Base-by-base conservation (phyloP, 2,888 invertebrate genomes). In the Sinopyrophorus schimmeli region DNA sequence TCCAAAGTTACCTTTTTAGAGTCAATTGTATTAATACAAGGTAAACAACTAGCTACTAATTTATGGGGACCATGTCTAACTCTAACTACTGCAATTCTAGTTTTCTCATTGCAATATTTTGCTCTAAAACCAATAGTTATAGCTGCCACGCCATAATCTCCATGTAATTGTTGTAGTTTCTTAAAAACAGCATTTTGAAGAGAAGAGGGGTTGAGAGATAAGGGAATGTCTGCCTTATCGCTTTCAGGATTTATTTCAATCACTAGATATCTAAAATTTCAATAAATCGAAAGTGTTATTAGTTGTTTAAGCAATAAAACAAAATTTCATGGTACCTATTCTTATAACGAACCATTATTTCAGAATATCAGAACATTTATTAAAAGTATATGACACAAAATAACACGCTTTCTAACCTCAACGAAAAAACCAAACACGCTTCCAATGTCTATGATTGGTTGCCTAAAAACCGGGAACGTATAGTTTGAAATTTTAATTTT, bases 41-140 rank as follows among this genome's bases (percentile, higher is more conserved):
- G 88, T 55, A 91, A 63, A 49, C 79, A 74, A 64, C 84, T 85
- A 0, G 84, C 76, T 0, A 90, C 76, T 68, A 86, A 81, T 62
- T 76, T 80, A 64, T 91, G 88, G 2, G 89, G 87, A 0, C 87
- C 87, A 68, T 89, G 89, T 37, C 89, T 75, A 10, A 79, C 77
- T 62, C 87, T 78, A 35, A 91, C 76, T 18, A 91, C 77, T 0
- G 86, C 87, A 59, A 89, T 83, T 73, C 81, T 80, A 0, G 90
- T 90, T 47, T 80, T 78, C 57, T 82, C 79, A 72, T 90, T 90
- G 65, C 87, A 87, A 73, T 91, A 90, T 75, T 88, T 89, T 14
- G 86, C 84, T 66, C 79, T 74, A 62, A 90, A 86, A 14, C 89
- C 90, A 43, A 81, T 75, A 63, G 80, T 81, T 4, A 87, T 77